phyloP scores from a whole-genome alignment of 2,113 vertebrate genomes.

The Shinisaurus crocodilurus region DNA sequence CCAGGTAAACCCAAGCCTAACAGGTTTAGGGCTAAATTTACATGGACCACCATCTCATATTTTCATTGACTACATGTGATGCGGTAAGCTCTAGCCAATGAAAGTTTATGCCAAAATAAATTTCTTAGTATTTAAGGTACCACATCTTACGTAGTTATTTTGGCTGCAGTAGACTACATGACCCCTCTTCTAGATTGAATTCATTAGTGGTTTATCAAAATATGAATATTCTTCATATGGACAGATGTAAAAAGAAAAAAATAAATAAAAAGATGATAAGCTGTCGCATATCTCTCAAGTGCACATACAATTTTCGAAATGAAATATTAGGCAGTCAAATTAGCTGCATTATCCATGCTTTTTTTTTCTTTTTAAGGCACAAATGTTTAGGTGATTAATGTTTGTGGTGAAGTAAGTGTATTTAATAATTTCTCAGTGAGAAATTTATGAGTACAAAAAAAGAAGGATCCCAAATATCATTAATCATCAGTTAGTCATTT shows the following conservation, averaged over 20 bases:
- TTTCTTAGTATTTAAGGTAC: not conserved
- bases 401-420: conserved; percentile 52
- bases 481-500: conserved; percentile 65
- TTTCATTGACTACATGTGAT: not conserved
- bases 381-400: conserved; percentile 58
- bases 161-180: not conserved
- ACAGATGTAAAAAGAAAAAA: conserved; percentile 34
- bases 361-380: conserved; percentile 40
- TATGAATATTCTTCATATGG: conserved; percentile 38
- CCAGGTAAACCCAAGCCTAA: not conserved
- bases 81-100: not conserved
- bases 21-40: not conserved
- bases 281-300: not conserved
- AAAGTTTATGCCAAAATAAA: not conserved
- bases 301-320: not conserved
- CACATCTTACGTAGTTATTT: not conserved
- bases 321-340: conserved; percentile 33
- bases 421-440: conserved; percentile 67
- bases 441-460: conserved; percentile 58
- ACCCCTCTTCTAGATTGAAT: not conserved
- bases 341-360: conserved; percentile 44
- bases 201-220: not conserved
- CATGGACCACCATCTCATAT: not conserved
- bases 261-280: not conserved
- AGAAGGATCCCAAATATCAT: conserved; percentile 57